A percentile compares a stretch with the other conserved stretches of the same genome.
Conservation (phyloP, 1,140 invertebrate genomes). For the Drosophila guanche region DNA sequence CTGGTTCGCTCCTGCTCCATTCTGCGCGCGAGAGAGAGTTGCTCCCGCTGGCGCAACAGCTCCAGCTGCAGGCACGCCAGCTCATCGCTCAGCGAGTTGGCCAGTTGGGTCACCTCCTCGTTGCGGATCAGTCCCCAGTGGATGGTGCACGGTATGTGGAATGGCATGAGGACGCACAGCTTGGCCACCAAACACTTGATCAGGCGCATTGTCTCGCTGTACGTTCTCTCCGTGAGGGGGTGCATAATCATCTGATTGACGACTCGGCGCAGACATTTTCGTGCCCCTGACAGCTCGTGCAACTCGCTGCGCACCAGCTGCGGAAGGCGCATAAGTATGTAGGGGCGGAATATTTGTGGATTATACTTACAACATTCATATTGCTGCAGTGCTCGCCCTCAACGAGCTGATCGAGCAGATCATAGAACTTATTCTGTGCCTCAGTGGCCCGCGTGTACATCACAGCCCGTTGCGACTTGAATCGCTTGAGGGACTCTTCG, state of each 20-base stretch:
- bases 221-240: not conserved
- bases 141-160: not conserved
- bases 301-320: not conserved
- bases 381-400: not conserved
- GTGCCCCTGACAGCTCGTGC: not conserved
- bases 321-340: not conserved
- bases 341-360: not conserved
- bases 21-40: not conserved
- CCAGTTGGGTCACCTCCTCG: not conserved
- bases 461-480: not conserved
- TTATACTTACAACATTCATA: slow-evolving; percentile 1
- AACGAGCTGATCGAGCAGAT: not conserved
- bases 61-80: not conserved
- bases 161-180: not conserved
- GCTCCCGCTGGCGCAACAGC: not conserved
- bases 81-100: not conserved
- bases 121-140: slow-evolving; percentile 2
- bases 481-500: not conserved
- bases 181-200: slow-evolving; percentile 3
- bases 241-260: not conserved
- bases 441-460: not conserved
- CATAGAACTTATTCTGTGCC: slow-evolving; percentile 3
- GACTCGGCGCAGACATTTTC: not conserved
- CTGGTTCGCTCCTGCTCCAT: not conserved
- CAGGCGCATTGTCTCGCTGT: not conserved